Conservation (phyloP, 2,888 invertebrate genomes). For the Scotopteryx bipunctaria region DNA sequence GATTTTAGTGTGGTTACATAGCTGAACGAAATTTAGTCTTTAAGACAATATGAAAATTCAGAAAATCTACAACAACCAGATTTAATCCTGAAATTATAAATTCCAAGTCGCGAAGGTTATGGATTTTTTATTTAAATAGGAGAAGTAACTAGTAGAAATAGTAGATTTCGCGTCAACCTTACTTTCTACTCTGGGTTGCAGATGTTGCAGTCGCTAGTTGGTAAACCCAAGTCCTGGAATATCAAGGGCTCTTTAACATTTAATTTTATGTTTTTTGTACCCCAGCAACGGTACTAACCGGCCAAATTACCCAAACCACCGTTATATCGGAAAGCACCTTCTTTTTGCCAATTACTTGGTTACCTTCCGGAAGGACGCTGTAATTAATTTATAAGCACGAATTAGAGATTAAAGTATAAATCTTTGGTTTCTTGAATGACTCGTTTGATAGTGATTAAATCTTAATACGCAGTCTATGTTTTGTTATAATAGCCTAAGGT, state of each 20-base stretch:
- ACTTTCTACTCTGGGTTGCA: too few relatives aligned
- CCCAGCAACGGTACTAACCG: constrained; percentile 19
- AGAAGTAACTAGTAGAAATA: too few relatives aligned
- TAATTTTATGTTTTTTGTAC: constrained; percentile 18
- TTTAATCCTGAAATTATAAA: too few relatives aligned
- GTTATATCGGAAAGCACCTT: constrained; percentile 36
- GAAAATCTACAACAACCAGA: too few relatives aligned
- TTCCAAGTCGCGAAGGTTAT: too few relatives aligned
- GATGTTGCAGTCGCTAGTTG: background rate
- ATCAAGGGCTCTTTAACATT: constrained; percentile 7
- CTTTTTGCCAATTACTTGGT: constrained; percentile 40
- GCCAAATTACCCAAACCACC: constrained; percentile 35
- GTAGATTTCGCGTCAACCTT: too few relatives aligned
- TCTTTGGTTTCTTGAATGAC: constrained; percentile 43
- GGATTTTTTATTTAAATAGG: too few relatives aligned
- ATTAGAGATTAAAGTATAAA: constrained; percentile 41
- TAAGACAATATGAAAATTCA: too few relatives aligned
- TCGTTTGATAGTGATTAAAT: constrained; percentile 19
- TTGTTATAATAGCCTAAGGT: background rate
- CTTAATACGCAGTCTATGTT: constrained; percentile 27
- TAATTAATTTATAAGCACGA: constrained; percentile 52
- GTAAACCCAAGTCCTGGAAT: background rate
- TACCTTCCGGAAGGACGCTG: constrained; percentile 53
- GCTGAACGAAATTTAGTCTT: too few relatives aligned
- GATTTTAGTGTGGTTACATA: too few relatives aligned